A percentile compares a stretch with the other conserved stretches of the same genome.
These are phyloP conservation scores for Andrena fulva DNA, from an alignment of 2,888 invertebrate species.

Conservation along the genomic window DNA sequence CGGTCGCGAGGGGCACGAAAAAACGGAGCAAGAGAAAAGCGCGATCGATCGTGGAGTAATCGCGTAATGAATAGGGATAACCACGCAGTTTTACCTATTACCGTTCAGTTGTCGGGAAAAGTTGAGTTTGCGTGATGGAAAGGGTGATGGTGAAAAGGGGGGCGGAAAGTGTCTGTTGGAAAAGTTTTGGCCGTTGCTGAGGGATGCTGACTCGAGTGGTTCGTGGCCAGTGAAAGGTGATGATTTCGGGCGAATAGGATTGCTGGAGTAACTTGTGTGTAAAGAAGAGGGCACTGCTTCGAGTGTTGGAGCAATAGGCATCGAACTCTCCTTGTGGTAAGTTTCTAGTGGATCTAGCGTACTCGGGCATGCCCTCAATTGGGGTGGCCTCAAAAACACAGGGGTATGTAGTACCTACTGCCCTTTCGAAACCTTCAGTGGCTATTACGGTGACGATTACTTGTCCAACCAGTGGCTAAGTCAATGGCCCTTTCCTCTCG, in stretches of 20 bases:
- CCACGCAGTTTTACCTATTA: neutral
- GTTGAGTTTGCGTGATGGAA: neutral
- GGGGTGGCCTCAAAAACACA: no score
- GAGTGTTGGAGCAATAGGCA: conserved; percentile 17
- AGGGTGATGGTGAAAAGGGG: neutral
- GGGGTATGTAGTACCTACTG: no score
- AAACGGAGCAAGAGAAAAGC: neutral
- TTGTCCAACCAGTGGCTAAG: neutral
- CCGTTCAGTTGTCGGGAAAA: no score
- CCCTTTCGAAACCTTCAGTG: no score
- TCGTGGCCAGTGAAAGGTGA: conserved; percentile 4
- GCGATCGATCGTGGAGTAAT: neutral
- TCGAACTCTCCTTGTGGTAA: conserved; percentile 39
- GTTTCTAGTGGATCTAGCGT: neutral
- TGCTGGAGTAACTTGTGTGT: neutral
- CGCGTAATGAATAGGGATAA: no score
- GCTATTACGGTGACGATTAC: no score
- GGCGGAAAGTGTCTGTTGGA: neutral
- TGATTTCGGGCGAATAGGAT: conserved; percentile 15
- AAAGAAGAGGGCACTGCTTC: neutral
- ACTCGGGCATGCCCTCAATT: neutral
- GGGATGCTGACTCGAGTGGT: conserved; percentile 5
- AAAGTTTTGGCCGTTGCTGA: neutral
- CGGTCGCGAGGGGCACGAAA: neutral
- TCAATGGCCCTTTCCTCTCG: neutral